Evolutionary conservation across 1,140 invertebrate species (phyloP).

Genomic region (Coptotermes formosanus): DNA sequence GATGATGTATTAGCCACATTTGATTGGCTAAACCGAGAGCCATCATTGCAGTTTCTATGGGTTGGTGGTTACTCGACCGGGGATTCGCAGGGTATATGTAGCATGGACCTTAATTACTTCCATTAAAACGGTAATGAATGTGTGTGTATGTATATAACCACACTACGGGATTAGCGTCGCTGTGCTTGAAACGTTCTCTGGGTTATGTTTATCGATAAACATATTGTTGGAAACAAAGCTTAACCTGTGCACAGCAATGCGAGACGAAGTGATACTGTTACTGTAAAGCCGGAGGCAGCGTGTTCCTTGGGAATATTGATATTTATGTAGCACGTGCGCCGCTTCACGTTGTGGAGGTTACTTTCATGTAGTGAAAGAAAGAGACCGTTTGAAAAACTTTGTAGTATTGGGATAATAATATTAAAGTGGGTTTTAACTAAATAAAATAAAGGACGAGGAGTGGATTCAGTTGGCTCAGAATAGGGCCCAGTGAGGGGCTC

Average conservation of each 20-base stretch:
- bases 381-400: too few species aligned
- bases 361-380: too few species aligned
- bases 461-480: too few species aligned
- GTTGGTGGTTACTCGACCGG: neutral
- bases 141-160: neutral
- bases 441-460: too few species aligned
- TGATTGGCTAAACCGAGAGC: conserved; percentile 13
- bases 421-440: too few species aligned
- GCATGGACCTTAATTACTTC: conserved; percentile 3
- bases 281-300: too few species aligned
- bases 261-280: too few species aligned
- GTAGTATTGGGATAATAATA: too few species aligned
- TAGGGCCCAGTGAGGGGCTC: too few species aligned
- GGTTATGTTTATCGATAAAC: conserved; percentile 14
- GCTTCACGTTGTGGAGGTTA: too few species aligned
- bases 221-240: neutral
- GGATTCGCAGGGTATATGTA: neutral
- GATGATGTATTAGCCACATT: conserved; percentile 18
- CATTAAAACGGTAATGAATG: conserved; percentile 19
- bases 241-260: neutral
- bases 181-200: neutral
- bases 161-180: neutral
- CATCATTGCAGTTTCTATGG: conserved; percentile 18
- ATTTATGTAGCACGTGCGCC: too few species aligned
- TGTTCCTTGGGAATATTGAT: too few species aligned